These are phyloP conservation scores for Patella depressa DNA, from an alignment of 2,888 invertebrate species.

Conservation along the genomic window DNA sequence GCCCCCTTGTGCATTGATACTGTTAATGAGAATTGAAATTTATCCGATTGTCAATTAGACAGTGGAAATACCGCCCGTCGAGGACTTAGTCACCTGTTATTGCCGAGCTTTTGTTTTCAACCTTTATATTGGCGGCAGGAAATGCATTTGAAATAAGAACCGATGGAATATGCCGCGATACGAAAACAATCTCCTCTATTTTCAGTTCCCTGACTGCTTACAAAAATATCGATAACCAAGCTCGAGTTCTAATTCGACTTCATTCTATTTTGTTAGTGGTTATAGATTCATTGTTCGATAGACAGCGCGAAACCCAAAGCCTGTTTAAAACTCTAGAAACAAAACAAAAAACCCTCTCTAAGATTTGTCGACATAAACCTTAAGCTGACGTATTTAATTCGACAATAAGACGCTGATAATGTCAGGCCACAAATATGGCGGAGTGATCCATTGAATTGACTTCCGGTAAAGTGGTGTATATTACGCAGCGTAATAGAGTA, in stretches of 20 bases:
- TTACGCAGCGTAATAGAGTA: constrained; percentile 47
- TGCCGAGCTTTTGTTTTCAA: constrained; percentile 31
- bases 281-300: constrained; percentile 14
- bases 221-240: neutral
- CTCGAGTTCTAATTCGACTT: neutral
- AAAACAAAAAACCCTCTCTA: neutral
- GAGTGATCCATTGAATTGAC: constrained; percentile 38
- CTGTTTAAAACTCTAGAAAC: too few relatives aligned
- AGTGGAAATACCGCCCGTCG: constrained; percentile 31
- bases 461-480: constrained; percentile 50
- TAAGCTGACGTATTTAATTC: constrained; percentile 8
- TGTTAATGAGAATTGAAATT: constrained; percentile 28
- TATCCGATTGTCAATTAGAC: constrained; percentile 36
- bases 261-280: constrained; percentile 16
- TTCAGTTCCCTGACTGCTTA: neutral
- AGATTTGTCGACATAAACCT: constrained; percentile 24
- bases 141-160: constrained; percentile 31
- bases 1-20: constrained; percentile 4
- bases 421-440: constrained; percentile 26
- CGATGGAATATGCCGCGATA: constrained; percentile 10
- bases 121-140: constrained; percentile 23
- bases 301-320: constrained; percentile 5
- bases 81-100: constrained; percentile 26
- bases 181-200: constrained; percentile 6
- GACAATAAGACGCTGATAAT: constrained; percentile 9